These are phyloP conservation scores for Drosophila pseudotalamancana DNA, from an alignment of 2,888 invertebrate genomes.

Conservation along the genomic window DNA sequence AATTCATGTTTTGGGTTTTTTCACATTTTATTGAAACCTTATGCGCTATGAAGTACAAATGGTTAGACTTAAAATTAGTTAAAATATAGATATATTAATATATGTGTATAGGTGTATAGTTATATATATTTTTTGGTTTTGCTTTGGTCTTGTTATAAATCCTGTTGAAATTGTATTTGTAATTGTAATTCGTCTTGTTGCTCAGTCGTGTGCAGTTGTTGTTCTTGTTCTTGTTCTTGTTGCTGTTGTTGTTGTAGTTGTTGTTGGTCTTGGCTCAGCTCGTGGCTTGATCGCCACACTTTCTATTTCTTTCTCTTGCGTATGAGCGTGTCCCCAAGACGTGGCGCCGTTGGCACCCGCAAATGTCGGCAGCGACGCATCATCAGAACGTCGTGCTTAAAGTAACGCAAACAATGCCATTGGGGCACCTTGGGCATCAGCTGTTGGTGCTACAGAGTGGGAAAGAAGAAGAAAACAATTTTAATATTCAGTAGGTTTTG, in stretches of 20 bases:
- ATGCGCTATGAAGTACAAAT: conserved; percentile 75
- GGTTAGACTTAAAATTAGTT: conserved; percentile 63
- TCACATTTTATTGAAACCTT: conserved; percentile 60
- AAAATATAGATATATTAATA: conserved; percentile 29
- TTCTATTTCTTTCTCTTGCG: conserved; percentile 70
- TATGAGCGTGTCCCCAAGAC: conserved; percentile 73
- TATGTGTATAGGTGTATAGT: too few species aligned
- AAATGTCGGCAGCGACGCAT: conserved; percentile 91
- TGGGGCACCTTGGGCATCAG: conserved; percentile 91
- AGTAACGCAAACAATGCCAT: conserved; percentile 93
- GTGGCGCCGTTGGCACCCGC: conserved; percentile 84
- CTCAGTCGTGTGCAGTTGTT: conserved; percentile 64
- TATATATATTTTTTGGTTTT: conserved; percentile 20
- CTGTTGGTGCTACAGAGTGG: conserved; percentile 86
- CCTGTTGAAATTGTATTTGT: conserved; percentile 53
- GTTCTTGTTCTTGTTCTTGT: conserved; percentile 28
- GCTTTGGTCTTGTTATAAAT: conserved; percentile 67
- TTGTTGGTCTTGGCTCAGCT: conserved; percentile 14
- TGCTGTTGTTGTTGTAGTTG: conserved; percentile 18
- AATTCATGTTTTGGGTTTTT: conserved; percentile 1
- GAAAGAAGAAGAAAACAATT: background rate
- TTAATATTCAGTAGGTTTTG: background rate
- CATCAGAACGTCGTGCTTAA: conserved; percentile 88
- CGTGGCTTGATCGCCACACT: conserved; percentile 17
- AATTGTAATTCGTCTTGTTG: conserved; percentile 60